phyloP scores from a whole-genome alignment of 2,797 vertebrate species.

The Hippopotamyrus pictus region DNA sequence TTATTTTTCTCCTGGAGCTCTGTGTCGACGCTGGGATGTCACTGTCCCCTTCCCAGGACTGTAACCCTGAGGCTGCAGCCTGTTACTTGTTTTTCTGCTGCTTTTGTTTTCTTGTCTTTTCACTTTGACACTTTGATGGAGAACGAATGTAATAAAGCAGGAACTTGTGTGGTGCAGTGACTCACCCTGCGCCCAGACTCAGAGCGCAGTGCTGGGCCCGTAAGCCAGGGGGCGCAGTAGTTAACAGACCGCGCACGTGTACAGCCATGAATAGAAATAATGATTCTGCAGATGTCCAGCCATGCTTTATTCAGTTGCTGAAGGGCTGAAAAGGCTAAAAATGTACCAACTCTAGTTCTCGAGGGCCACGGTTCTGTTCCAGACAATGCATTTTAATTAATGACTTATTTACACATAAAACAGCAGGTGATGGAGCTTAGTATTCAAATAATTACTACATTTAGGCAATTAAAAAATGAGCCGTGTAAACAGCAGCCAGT shows the following conservation, averaged over 20 bases:
- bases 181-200: background rate
- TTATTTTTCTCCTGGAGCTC: background rate
- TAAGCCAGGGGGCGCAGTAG: background rate
- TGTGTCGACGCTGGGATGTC: background rate
- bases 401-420: background rate
- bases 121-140: conserved; percentile 7
- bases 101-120: background rate
- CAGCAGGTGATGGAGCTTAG: background rate
- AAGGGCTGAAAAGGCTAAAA: background rate
- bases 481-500: background rate
- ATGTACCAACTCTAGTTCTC: background rate
- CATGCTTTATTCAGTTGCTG: background rate
- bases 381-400: background rate
- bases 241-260: background rate
- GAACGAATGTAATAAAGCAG: conserved; percentile 13
- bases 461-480: background rate
- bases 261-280: background rate
- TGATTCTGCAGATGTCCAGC: background rate
- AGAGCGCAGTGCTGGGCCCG: background rate
- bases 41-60: background rate
- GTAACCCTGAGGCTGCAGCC: background rate
- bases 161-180: background rate
- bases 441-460: background rate
- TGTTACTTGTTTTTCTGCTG: background rate
- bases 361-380: background rate